Conservation (phyloP, 2,888 invertebrate genomes). For the Ferdinandea cuprea region DNA sequence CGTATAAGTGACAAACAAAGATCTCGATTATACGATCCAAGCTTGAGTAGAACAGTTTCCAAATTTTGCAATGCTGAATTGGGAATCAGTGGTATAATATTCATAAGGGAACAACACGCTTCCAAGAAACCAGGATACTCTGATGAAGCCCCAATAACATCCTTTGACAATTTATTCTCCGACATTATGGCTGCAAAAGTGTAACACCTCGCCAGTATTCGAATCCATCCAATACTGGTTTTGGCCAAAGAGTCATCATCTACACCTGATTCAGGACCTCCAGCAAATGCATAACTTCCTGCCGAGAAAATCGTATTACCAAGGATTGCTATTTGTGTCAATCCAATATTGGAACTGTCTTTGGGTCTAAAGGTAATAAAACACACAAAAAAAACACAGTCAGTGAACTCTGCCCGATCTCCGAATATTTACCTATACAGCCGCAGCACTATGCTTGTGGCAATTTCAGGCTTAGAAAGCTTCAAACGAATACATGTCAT, state of each 20-base stretch:
- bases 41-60: constrained; percentile 88
- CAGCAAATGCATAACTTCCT: constrained; percentile 59
- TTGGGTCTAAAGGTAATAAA: constrained; percentile 87
- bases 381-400: background rate
- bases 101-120: constrained; percentile 88
- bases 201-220: constrained; percentile 91
- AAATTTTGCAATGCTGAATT: constrained; percentile 85
- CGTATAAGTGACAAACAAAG: constrained; percentile 85
- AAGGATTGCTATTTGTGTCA: constrained; percentile 92
- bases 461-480: constrained; percentile 92
- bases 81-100: constrained; percentile 87
- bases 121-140: constrained; percentile 87
- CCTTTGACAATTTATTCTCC: constrained; percentile 80
- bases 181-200: constrained; percentile 83
- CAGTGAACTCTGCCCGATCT: background rate
- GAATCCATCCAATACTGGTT: constrained; percentile 91
- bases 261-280: constrained; percentile 71
- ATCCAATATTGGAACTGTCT: constrained; percentile 94
- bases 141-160: constrained; percentile 86
- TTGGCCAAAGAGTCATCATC: constrained; percentile 83
- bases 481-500: constrained; percentile 93
- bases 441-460: constrained; percentile 90
- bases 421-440: constrained; percentile 79
- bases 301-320: constrained; percentile 93
- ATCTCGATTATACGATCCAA: constrained; percentile 87